These are phyloP conservation scores for Gastrophysa polygoni DNA, from an alignment of 2,888 invertebrate genomes.

Conservation along the genomic window DNA sequence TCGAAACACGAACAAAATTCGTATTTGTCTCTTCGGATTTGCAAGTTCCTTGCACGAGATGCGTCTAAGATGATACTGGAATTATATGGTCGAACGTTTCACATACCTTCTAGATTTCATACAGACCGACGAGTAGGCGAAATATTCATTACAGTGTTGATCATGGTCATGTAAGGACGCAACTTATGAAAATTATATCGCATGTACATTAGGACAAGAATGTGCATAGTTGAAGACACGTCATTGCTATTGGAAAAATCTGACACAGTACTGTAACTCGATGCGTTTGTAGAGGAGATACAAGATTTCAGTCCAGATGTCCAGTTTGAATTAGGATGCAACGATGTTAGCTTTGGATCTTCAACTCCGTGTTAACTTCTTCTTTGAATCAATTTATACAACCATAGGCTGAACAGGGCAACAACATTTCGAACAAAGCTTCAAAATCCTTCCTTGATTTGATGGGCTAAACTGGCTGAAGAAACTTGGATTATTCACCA, in stretches of 20 bases:
- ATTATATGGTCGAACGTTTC: conserved; percentile 22
- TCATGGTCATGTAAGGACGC: conserved; percentile 18
- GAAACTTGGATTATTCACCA: too few relatives aligned
- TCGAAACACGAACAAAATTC: not conserved
- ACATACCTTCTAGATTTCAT: conserved; percentile 23
- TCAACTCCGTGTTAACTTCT: too few relatives aligned
- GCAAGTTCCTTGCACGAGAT: conserved; percentile 8
- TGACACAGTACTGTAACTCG: too few relatives aligned
- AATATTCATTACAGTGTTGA: conserved; percentile 25
- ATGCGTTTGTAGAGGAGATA: too few relatives aligned
- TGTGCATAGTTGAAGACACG: not conserved
- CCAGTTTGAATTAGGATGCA: too few relatives aligned
- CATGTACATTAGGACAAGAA: not conserved
- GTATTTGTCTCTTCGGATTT: not conserved
- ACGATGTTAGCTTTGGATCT: too few relatives aligned
- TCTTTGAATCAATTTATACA: too few relatives aligned
- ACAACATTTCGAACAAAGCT: too few relatives aligned
- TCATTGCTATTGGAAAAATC: not conserved
- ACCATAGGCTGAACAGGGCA: too few relatives aligned
- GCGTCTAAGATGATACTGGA: conserved; percentile 21
- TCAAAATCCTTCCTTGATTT: too few relatives aligned
- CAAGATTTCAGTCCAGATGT: too few relatives aligned
- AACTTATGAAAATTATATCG: conserved; percentile 21
- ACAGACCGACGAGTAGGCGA: conserved; percentile 29
- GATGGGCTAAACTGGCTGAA: too few relatives aligned